Evolutionary conservation across 2,888 invertebrate species (phyloP).

Genomic region (Scaptomyza flava): DNA sequence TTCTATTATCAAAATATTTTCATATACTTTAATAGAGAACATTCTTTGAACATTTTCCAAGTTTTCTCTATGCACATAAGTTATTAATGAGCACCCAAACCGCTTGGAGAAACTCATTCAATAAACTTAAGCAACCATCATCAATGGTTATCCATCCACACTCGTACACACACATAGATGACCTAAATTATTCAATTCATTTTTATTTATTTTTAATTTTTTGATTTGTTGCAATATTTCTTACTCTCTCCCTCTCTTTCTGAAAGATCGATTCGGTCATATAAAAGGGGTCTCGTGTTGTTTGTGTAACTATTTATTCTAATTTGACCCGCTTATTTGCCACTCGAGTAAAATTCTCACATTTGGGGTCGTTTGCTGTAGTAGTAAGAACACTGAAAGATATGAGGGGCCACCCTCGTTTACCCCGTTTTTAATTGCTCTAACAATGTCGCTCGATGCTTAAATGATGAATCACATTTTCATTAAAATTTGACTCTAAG

Average conservation of each 20-base stretch:
- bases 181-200: constrained; percentile 83
- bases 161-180: constrained; percentile 52
- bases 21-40: constrained; percentile 66
- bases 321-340: constrained; percentile 83
- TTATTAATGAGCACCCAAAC: constrained; percentile 49
- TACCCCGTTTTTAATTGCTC: constrained; percentile 75
- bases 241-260: constrained; percentile 8
- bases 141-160: constrained; percentile 36
- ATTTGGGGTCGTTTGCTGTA: constrained; percentile 48
- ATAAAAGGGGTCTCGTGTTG: constrained; percentile 75
- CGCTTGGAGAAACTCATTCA: constrained; percentile 34
- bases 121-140: constrained; percentile 27
- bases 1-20: constrained; percentile 72
- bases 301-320: constrained; percentile 82
- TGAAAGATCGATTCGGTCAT: constrained; percentile 33
- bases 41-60: constrained; percentile 13
- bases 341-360: constrained; percentile 51
- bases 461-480: constrained; percentile 83
- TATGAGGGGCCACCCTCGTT: constrained; percentile 43
- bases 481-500: constrained; percentile 79
- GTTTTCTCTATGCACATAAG: constrained; percentile 41
- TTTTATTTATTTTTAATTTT: constrained; percentile 84
- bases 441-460: constrained; percentile 64
- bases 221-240: constrained; percentile 79
- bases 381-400: constrained; percentile 7